A percentile compares a stretch with the other conserved stretches of the same genome.
Evolutionary conservation across 92 coral and sea anemone genomes (phyloP).

Genomic region (Epizoanthus stellaris): DNA sequence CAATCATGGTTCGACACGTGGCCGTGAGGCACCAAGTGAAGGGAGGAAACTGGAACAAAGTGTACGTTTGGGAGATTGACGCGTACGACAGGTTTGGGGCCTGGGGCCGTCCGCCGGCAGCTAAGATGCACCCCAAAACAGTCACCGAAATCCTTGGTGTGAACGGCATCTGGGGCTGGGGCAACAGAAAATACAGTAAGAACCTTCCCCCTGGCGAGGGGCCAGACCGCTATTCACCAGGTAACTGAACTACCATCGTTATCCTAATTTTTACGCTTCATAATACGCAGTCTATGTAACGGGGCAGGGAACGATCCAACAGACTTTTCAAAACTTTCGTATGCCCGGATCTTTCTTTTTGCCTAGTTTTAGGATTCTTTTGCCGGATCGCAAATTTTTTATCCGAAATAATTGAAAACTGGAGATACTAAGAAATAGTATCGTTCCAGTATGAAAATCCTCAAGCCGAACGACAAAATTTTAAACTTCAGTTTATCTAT

Average conservation of each 20-base stretch:
- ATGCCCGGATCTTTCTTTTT: too few species aligned
- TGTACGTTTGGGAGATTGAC: constrained; percentile 27
- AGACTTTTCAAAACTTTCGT: too few species aligned
- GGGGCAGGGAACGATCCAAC: too few species aligned
- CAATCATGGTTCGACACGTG: constrained; percentile 6
- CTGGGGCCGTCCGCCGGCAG: constrained; percentile 11
- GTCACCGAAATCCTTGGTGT: constrained; percentile 16
- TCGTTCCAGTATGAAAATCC: too few species aligned
- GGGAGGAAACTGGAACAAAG: constrained; percentile 20
- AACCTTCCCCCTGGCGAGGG: constrained; percentile 7
- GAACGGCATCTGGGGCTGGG: constrained; percentile 44
- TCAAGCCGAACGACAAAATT: too few species aligned
- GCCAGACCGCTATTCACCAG: constrained; percentile 15
- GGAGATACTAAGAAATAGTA: too few species aligned
- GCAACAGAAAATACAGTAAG: constrained; percentile 23
- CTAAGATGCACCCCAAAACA: background rate
- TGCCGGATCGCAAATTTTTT: too few species aligned
- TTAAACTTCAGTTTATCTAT: too few species aligned
- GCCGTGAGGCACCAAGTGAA: constrained; percentile 27
- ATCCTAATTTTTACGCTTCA: too few species aligned
- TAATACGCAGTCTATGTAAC: too few species aligned
- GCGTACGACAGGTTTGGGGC: constrained; percentile 18
- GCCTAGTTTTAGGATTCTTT: too few species aligned
- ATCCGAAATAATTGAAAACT: too few species aligned
- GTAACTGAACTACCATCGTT: background rate